Base-by-base conservation (phyloP, 2,113 vertebrate genomes). In the Bubo blakistoni region DNA sequence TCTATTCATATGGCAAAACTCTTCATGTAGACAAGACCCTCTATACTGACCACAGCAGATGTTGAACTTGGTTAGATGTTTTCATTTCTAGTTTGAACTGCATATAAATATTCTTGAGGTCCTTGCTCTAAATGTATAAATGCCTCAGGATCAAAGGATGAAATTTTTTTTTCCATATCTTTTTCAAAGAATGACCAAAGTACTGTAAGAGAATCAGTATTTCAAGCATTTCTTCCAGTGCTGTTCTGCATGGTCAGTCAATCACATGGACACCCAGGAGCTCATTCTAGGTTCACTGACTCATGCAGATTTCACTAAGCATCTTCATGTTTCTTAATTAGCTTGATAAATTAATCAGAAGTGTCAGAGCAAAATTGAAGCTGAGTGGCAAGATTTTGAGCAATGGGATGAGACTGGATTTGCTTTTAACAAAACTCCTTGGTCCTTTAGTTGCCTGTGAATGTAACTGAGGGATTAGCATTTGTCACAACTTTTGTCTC, bases 291-390 rank as follows among this genome's bases (percentile, higher is more conserved):
- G 21, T 94, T 92, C 80, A 57, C 26, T 81, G 85, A 66, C 47
- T 91, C 67, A 66, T 44, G 49, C 0, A 0, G 80, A 81, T 96
- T 96, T 94, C 81, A 71, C 47, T 78, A 67, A 92, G 63, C 47
- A 86, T 90, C 72, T 88, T 93, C 67, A 13, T 70, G n/a, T 63
- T 94, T 79, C 69, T 74, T 93, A 92, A 88, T 84, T 93, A 90
- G 51, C 55, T 84, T 29, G 88, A 71, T 88, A 84, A 86, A 92
- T 86, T 63, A 84, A 88, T 86, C 63, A 84, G 69, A 71, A 83
- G 11, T 71, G 36, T 46, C 29, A 36, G 47, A 71, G 38, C 34
- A 84, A 92, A 86, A 57, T 71, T 40, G 34, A 86, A 91, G 72
- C 52, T 11, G 11, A 79, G 16, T 10, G 7, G 30, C 30, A 76